Evolutionary conservation across 2,113 vertebrate species (phyloP).

Genomic region (Picathartes gymnocephalus): DNA sequence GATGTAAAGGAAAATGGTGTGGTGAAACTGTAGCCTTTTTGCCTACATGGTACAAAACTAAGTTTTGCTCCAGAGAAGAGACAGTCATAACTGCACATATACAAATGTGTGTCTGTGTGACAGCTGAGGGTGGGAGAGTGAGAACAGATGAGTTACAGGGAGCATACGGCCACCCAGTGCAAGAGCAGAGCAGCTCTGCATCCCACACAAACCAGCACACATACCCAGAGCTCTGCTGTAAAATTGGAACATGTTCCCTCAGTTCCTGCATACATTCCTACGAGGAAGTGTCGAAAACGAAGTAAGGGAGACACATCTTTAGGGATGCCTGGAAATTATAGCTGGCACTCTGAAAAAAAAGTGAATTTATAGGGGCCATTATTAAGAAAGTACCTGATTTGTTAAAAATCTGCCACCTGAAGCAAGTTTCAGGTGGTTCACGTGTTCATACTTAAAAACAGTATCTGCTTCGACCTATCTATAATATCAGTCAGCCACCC

Average conservation of each 20-base stretch:
- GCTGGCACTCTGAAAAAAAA: background rate
- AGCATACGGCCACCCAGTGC: background rate
- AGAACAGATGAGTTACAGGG: background rate
- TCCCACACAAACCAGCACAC: background rate
- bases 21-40: background rate
- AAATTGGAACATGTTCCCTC: background rate
- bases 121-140: background rate
- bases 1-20: background rate
- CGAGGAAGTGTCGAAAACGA: background rate
- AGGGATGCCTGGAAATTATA: background rate
- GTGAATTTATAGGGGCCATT: background rate
- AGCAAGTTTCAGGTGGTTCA: background rate
- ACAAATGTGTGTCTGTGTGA: background rate
- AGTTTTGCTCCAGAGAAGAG: background rate
- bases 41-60: background rate
- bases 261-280: background rate
- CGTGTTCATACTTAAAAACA: background rate
- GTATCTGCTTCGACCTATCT: background rate
- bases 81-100: background rate
- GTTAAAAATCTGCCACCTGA: background rate
- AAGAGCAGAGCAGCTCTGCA: background rate
- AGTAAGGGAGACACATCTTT: background rate
- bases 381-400: background rate
- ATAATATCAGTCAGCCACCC: background rate
- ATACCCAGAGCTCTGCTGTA: background rate